Base-by-base conservation (phyloP, 2,113 vertebrate species). In the Periophthalmodon schlosseri region DNA sequence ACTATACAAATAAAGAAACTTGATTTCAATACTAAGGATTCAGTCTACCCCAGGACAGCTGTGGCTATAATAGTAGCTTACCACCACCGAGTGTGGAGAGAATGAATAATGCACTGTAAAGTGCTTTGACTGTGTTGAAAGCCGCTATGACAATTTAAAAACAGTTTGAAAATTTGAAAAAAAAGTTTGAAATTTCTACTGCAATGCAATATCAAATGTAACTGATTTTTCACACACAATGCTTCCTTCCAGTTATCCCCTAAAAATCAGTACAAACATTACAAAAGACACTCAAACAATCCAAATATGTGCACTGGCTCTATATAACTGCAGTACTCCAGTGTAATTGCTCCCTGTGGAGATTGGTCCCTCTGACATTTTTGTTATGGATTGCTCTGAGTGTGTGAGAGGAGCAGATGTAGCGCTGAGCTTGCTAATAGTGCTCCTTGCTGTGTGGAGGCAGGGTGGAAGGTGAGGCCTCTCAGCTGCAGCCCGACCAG, bases 361-460 rank as follows among this genome's bases (percentile, higher is more conserved):
- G 68, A 72, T 69, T 82, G 73, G 79, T 84, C 68, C 75, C 23
- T 18, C 72, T 81, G 84, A 88, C 85, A 80, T 84, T 84, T 65
- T 86, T 82, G 77, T 70, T 66, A 74, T 78, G 74, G 77, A 79
- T 88, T 82, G 67, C 73, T 72, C 50, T 34, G 44, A 67, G 56
- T 69, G 70, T 47, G 60, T 57, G 24, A 65, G 68, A 75, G 78
- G 82, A 74, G 82, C 71, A 83, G 86, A 74, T 75, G 83, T 75
- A 24, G 81, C 18, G 7, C 65, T 24, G 66, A 68, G 70, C 54
- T 68, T 58, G 76, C 80, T 77, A 84, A 78, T 34, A 52, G 65
- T 76, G 80, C 69, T 66, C 70, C 65, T 57, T 2, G 49, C 83
- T 82, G 83, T 36, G 83, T 76, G 70, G 75, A 81, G 72, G 49